phyloP scores from a whole-genome alignment of 2,797 vertebrate genomes.

The Urocyon cinereoargenteus region DNA sequence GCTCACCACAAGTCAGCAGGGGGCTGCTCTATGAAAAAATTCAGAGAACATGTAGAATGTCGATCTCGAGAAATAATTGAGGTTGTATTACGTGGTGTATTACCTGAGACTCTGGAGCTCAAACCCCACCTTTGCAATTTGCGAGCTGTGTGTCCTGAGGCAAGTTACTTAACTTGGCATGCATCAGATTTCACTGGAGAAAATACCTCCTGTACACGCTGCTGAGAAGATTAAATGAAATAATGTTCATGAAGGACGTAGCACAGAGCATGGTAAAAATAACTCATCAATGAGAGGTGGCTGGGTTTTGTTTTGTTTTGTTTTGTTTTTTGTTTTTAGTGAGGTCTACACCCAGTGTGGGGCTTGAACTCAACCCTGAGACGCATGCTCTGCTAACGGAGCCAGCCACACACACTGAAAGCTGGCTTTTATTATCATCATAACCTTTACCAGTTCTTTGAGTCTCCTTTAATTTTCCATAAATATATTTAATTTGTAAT shows the following conservation, averaged over 20 bases:
- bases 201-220: accelerated
- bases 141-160: neutral
- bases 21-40: neutral
- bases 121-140: neutral
- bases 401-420: neutral
- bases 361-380: neutral
- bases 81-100: neutral
- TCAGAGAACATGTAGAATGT: neutral
- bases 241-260: neutral
- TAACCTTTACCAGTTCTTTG: neutral
- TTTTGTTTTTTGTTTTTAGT: neutral
- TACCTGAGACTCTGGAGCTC: neutral
- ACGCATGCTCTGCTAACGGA: neutral
- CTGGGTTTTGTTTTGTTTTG: too few species aligned
- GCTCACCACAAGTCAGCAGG: neutral
- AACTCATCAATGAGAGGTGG: neutral
- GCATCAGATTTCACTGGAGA: neutral
- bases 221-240: neutral
- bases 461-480: neutral
- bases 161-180: neutral
- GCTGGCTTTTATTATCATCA: neutral
- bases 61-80: neutral
- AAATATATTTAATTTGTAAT: neutral
- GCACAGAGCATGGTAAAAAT: neutral
- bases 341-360: neutral